phyloP scores from a whole-genome alignment of 1,140 invertebrate genomes.

The Drosophila lacteicornis region DNA sequence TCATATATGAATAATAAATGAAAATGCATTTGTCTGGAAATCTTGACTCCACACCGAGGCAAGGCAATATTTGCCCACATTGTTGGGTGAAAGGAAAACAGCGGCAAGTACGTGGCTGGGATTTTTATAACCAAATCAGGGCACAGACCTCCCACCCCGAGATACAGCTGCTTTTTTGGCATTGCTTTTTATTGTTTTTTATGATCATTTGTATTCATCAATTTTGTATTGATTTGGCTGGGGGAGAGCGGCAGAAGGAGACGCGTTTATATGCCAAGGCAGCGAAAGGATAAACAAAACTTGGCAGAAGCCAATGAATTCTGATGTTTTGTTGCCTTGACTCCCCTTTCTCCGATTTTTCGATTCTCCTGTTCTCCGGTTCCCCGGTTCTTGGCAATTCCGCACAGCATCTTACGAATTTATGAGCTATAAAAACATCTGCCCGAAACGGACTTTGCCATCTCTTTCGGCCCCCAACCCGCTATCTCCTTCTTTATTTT shows the following conservation, averaged over 20 bases:
- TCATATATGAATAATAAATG: conserved; percentile 68
- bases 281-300: conserved; percentile 75
- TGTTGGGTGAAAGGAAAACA: conserved; percentile 14
- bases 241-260: neutral
- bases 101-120: conserved; percentile 64
- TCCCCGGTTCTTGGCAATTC: conserved; percentile 52
- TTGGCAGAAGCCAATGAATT: conserved; percentile 76
- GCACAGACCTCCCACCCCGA: conserved; percentile 29
- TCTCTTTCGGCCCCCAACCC: conserved; percentile 1
- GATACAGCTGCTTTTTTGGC: conserved; percentile 69
- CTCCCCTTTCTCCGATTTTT: conserved; percentile 9
- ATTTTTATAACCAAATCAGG: conserved; percentile 84
- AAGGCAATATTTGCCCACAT: conserved; percentile 22
- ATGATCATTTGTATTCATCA: conserved; percentile 84
- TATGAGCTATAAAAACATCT: conserved; percentile 84
- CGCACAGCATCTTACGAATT: conserved; percentile 80
- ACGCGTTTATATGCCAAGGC: conserved; percentile 59
- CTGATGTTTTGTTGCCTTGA: conserved; percentile 65
- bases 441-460: conserved; percentile 45
- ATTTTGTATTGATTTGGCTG: conserved; percentile 78
- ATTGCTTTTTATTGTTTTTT: conserved; percentile 84
- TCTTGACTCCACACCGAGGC: conserved; percentile 1
- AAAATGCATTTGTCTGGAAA: conserved; percentile 67
- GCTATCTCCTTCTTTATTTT: conserved; percentile 16
- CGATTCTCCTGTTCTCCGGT: neutral